phyloP scores from a whole-genome alignment of 1,140 invertebrate species.

The Drosophila ercepeae region DNA sequence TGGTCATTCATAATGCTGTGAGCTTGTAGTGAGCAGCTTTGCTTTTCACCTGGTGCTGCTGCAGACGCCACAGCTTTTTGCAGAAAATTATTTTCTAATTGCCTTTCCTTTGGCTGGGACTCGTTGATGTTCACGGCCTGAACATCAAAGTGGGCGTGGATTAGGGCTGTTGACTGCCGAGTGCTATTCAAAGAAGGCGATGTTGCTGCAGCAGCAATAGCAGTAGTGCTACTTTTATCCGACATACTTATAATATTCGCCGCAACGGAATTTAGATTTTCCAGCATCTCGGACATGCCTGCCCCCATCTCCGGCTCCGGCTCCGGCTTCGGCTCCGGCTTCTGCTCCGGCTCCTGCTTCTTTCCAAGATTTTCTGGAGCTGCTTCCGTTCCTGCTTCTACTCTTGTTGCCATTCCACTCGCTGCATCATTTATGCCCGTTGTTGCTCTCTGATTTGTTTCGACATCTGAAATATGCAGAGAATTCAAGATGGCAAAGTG shows the following conservation, averaged over 20 bases:
- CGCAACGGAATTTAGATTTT: slow-evolving; percentile 71
- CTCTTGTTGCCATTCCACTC: slow-evolving; percentile 15
- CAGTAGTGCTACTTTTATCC: slow-evolving; percentile 49
- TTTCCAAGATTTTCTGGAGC: slow-evolving; percentile 8
- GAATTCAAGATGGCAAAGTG: slow-evolving; percentile 70
- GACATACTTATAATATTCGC: slow-evolving; percentile 77
- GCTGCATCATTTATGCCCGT: slow-evolving; percentile 71
- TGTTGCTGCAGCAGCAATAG: slow-evolving; percentile 9
- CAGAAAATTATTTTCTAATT: slow-evolving; percentile 79
- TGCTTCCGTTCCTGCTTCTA: slow-evolving; percentile 42
- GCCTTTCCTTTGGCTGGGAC: slow-evolving; percentile 52
- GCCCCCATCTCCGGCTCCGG: slow-evolving; percentile 7
- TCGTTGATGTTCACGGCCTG: background rate
- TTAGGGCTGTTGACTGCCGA: slow-evolving; percentile 7
- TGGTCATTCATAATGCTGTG: slow-evolving; percentile 58
- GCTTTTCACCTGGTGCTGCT: slow-evolving; percentile 68
- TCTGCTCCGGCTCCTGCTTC: slow-evolving; percentile 12
- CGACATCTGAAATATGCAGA: slow-evolving; percentile 79
- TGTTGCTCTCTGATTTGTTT: slow-evolving; percentile 68
- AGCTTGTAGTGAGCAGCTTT: slow-evolving; percentile 46
- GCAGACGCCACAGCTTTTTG: slow-evolving; percentile 36
- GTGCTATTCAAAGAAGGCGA: slow-evolving; percentile 3
- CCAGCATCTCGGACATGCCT: slow-evolving; percentile 55
- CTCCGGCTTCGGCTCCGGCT: slow-evolving; percentile 8
- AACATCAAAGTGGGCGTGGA: slow-evolving; percentile 23